A percentile compares a stretch with the other conserved stretches of the same genome.
These are phyloP conservation scores for Steatocranus sp. DNA, from an alignment of 2,797 vertebrate species.

Conservation along the genomic window DNA sequence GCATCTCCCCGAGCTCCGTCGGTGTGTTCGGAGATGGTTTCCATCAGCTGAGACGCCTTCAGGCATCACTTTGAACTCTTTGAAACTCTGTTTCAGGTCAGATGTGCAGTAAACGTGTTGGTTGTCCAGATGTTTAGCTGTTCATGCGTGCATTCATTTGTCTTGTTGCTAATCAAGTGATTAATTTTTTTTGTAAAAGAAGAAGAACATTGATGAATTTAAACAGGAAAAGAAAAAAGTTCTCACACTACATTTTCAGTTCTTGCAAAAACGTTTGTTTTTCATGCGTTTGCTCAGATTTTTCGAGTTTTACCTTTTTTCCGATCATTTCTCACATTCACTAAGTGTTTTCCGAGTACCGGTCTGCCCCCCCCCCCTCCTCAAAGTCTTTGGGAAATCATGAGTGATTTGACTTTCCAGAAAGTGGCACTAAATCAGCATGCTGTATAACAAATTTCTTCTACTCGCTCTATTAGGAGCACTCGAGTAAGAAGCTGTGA, in stretches of 20 bases:
- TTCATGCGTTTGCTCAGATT: background rate
- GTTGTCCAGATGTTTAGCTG: background rate
- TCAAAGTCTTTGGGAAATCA: background rate
- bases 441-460: background rate
- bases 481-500: background rate
- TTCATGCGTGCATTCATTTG: accelerated
- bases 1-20: conserved; percentile 7
- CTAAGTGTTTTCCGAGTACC: background rate
- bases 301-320: background rate
- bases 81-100: background rate
- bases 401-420: background rate
- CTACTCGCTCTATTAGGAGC: background rate
- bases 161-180: background rate
- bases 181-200: background rate
- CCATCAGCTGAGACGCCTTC: background rate
- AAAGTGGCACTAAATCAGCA: background rate
- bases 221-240: background rate
- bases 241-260: background rate
- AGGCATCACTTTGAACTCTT: background rate
- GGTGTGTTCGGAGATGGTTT: background rate
- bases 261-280: background rate
- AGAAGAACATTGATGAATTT: background rate
- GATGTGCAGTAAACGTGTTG: background rate
- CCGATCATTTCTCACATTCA: background rate
- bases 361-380: background rate